Evolutionary conservation across 2,797 vertebrate species (phyloP).

Genomic region (Cottoperca gobio): DNA sequence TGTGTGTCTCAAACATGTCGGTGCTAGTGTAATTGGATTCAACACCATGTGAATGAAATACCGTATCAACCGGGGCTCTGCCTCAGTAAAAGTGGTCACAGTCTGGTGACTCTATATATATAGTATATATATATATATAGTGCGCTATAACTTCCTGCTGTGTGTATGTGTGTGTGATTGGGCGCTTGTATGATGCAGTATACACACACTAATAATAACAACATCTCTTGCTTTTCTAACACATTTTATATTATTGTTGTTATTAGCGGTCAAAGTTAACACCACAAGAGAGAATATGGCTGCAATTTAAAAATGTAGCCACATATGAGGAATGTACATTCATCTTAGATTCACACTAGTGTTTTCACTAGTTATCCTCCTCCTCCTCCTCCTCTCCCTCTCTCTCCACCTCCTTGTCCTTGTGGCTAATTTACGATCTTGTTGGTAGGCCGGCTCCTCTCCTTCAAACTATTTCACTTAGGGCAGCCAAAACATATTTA

Average conservation of each 20-base stretch:
- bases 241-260: background rate
- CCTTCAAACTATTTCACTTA: constrained; percentile 70
- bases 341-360: constrained; percentile 28
- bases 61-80: constrained; percentile 9
- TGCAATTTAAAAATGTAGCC: constrained; percentile 20
- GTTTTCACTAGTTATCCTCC: constrained; percentile 41
- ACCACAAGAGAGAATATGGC: constrained; percentile 8
- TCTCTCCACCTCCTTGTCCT: constrained; percentile 39
- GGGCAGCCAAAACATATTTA: constrained; percentile 60
- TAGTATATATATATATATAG: too few species aligned
- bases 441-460: constrained; percentile 65
- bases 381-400: background rate
- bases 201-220: background rate
- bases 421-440: constrained; percentile 72
- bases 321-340: constrained; percentile 31
- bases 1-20: constrained; percentile 58
- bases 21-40: constrained; percentile 65
- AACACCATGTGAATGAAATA: constrained; percentile 58
- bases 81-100: constrained; percentile 53
- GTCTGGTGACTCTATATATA: constrained; percentile 45
- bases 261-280: constrained; percentile 28
- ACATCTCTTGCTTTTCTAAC: constrained; percentile 1
- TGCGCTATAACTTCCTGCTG: constrained; percentile 33
- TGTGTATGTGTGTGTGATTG: constrained; percentile 24
- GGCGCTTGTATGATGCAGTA: constrained; percentile 18